These are phyloP conservation scores for Pristionchus fissidentatus DNA, from an alignment of 2,888 invertebrate genomes.

Conservation along the genomic window DNA sequence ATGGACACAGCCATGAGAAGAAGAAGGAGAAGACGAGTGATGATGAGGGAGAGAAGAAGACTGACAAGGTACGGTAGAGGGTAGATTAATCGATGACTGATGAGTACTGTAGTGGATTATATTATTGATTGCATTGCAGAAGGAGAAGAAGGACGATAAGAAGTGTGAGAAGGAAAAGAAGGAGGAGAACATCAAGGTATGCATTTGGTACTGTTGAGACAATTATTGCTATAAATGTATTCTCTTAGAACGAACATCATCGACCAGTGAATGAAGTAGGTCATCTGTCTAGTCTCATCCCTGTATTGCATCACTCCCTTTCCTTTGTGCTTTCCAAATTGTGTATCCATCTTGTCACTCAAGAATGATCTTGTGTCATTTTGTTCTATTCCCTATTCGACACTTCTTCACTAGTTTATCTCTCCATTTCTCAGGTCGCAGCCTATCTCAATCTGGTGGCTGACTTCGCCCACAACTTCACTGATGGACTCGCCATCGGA, in stretches of 20 bases:
- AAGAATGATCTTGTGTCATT: no score
- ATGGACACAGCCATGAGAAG: slow-evolving; percentile 52
- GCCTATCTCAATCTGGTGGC: slow-evolving; percentile 97
- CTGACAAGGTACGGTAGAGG: slow-evolving; percentile 45
- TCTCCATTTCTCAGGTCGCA: slow-evolving; percentile 82
- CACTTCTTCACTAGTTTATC: background rate
- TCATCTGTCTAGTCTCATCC: slow-evolving; percentile 8
- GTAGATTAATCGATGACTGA: slow-evolving; percentile 48
- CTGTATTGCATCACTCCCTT: no score
- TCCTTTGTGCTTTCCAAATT: background rate
- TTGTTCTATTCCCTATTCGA: background rate
- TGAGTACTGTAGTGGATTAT: slow-evolving; percentile 49
- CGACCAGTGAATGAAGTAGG: slow-evolving; percentile 39
- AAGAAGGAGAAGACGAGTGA: slow-evolving; percentile 50
- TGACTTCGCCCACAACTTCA: slow-evolving; percentile 98
- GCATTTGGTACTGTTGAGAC: background rate
- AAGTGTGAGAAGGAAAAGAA: slow-evolving; percentile 19
- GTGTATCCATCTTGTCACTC: background rate
- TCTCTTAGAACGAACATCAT: background rate
- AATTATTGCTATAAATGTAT: no score
- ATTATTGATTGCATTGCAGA: background rate
- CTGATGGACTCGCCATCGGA: slow-evolving; percentile 98
- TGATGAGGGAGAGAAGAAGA: slow-evolving; percentile 51
- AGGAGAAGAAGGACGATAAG: slow-evolving; percentile 41
- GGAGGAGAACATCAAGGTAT: slow-evolving; percentile 28